Percentiles rank a stretch among this genome's conserved stretches.
Conservation (phyloP, 2,888 invertebrate species). For the Meghimatium bilineatum region DNA sequence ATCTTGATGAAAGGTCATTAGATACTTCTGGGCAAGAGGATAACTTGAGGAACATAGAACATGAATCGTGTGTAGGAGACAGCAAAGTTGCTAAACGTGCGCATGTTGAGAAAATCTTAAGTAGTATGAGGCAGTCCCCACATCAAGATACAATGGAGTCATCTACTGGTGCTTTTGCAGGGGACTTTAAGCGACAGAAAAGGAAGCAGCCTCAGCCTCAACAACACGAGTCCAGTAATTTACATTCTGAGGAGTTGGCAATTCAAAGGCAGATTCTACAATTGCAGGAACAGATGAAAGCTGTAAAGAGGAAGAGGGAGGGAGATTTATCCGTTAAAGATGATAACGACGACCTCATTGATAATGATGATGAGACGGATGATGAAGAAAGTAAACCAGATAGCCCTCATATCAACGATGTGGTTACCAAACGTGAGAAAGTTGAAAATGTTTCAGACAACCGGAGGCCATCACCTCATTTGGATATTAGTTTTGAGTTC, state of each 20-base stretch:
- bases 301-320: slow-evolving; percentile 80
- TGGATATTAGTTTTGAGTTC: slow-evolving; percentile 31
- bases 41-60: slow-evolving; percentile 9
- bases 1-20: slow-evolving; percentile 37
- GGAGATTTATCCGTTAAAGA: slow-evolving; percentile 1
- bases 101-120: slow-evolving; percentile 95
- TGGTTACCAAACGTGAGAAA: slow-evolving; percentile 5
- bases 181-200: slow-evolving; percentile 80
- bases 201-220: slow-evolving; percentile 96
- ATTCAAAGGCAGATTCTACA: slow-evolving; percentile 90
- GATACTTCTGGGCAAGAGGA: slow-evolving; percentile 17
- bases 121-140: slow-evolving; percentile 86
- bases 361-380: slow-evolving; percentile 26
- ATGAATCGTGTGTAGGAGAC: slow-evolving; percentile 51
- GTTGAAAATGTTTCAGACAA: slow-evolving; percentile 24
- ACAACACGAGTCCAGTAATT: slow-evolving; percentile 82
- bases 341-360: slow-evolving; percentile 19
- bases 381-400: slow-evolving; percentile 17
- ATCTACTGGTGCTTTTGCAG: slow-evolving; percentile 45
- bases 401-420: slow-evolving; percentile 17
- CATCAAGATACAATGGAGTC: slow-evolving; percentile 42
- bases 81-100: slow-evolving; percentile 86
- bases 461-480: neutral
- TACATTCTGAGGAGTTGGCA: slow-evolving; percentile 78
- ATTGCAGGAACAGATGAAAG: slow-evolving; percentile 92